These are phyloP conservation scores for Epistrophe eligans DNA, from an alignment of 2,888 invertebrate species.

Conservation along the genomic window DNA sequence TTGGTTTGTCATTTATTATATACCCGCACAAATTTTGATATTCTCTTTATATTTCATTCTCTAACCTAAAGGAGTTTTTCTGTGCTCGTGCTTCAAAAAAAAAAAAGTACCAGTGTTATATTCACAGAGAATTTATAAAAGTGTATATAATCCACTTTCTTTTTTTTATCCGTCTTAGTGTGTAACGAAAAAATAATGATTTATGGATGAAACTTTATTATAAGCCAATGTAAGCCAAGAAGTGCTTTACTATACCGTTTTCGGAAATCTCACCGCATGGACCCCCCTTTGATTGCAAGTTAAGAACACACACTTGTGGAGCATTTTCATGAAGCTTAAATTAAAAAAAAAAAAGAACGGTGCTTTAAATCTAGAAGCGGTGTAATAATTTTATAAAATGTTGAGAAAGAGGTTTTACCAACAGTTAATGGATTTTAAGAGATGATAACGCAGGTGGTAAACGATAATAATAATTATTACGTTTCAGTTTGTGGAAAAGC, in stretches of 20 bases:
- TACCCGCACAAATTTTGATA: background rate
- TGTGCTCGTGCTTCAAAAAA: background rate
- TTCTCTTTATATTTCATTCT: background rate
- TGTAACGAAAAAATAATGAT: conserved; percentile 12
- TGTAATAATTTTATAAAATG: background rate
- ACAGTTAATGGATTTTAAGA: conserved; percentile 12
- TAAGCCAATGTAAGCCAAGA: conserved; percentile 16
- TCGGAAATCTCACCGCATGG: background rate
- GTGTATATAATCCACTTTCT: conserved; percentile 4
- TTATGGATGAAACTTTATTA: conserved; percentile 25
- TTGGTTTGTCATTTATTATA: conserved; percentile 15
- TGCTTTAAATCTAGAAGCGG: background rate
- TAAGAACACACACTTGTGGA: conserved; percentile 15
- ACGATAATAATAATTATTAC: background rate
- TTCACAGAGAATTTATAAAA: background rate
- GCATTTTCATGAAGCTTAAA: background rate
- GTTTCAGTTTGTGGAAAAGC: background rate
- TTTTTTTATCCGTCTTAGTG: background rate
- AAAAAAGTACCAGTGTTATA: background rate
- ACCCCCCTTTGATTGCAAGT: background rate
- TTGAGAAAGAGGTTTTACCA: background rate
- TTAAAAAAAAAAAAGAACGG: background rate
- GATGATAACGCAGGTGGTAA: background rate
- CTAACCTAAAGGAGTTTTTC: background rate
- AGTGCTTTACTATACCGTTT: background rate